Evolutionary conservation across 2,888 invertebrate genomes (phyloP), one percentile per base, ranked within the genome.

Genomic region (Lobophora halterata): DNA sequence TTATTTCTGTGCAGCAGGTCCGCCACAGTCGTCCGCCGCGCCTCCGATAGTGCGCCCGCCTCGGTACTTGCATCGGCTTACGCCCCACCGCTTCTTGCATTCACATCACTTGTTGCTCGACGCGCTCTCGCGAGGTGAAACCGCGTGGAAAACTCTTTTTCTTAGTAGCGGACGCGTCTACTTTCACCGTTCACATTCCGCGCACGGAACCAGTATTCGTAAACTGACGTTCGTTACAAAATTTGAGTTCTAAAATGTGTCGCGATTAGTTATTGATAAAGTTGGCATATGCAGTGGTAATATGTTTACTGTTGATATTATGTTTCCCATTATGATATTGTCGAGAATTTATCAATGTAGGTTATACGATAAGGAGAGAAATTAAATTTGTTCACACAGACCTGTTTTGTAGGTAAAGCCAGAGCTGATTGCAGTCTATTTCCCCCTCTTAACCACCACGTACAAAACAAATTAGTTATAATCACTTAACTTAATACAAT

Each of bases 161-260:
- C 85, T 79, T 65, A 56, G 76, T 76, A 80, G 62, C 79, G 74
- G 76, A 71, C 79, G 77, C 76, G 77, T 69, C 77, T 65, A 85
- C 87, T 87, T 87, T 87, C 87, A 80, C 86, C 76, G 62, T 43
- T 78, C 77, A 76, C 83, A 83, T 85, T 80, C 83, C 80, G 68
- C 55, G 24, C 13, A n/a, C n/a, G n/a, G 23, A 37, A 43, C 43
- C 37, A 25, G 37, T 42, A 23, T 18, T 32, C 27, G 23, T 27
- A 32, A n/a, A 17, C 32, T 24, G 58, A 55, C 55, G 54, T 71
- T 65, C 71, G 68, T 70, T 65, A 65, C 62, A 57, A 57, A 63
- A 63, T 55, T n/a, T 58, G 51, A 52, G 59, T 66, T 62, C 40
- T 58, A 38, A 30, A 58, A 64, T 65, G 68, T 67, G 69, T 54